Evolutionary conservation across 2,888 invertebrate genomes (phyloP).

Genomic region (Bombylius discolor): DNA sequence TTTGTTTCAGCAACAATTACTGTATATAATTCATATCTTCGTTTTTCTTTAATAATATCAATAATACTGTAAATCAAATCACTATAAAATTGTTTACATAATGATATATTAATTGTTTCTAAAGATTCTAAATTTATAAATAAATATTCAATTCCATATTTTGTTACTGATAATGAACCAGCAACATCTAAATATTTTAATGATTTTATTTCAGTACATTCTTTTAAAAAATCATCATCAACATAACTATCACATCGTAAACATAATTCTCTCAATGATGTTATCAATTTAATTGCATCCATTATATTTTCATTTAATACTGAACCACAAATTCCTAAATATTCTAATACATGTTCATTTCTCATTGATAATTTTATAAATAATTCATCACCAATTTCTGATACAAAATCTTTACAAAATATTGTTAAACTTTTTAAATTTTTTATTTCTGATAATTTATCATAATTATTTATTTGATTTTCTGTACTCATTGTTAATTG

Average conservation of each 20-base stretch:
- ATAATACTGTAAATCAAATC: neutral
- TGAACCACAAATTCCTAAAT: neutral
- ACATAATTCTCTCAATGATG: neutral
- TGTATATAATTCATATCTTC: neutral
- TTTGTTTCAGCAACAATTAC: constrained; percentile 1
- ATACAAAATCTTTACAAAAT: neutral
- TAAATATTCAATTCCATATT: neutral
- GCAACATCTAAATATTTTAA: constrained; percentile 5
- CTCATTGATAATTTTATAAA: constrained; percentile 1
- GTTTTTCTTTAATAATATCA: constrained; percentile 1
- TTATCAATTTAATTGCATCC: neutral
- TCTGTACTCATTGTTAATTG: constrained; percentile 6
- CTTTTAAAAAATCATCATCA: constrained; percentile 1
- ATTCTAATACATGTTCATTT: constrained; percentile 1
- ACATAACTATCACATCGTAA: neutral
- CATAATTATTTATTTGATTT: constrained; percentile 3
- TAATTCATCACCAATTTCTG: neutral
- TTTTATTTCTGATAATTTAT: neutral
- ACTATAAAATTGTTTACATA: neutral
- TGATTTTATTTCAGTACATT: neutral
- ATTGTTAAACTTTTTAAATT: constrained; percentile 6
- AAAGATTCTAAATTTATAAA: neutral
- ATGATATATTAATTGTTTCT: constrained; percentile 4
- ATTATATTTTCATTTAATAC: neutral
- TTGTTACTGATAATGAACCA: neutral